phyloP scores from a whole-genome alignment of 2,888 invertebrate species.

The Panorpa germanica region DNA sequence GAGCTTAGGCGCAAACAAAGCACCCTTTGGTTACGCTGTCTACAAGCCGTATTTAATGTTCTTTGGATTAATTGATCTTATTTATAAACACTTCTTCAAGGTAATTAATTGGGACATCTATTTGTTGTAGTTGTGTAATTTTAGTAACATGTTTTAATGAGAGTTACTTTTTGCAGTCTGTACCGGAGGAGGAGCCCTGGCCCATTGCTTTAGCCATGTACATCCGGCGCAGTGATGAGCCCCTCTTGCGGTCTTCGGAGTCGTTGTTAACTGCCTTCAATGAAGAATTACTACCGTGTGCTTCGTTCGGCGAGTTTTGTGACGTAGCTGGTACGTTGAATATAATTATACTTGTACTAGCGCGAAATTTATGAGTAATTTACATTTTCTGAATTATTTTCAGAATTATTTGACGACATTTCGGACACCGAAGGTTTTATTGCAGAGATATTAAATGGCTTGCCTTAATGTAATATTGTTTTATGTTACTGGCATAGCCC shows the following conservation, averaged over 20 bases:
- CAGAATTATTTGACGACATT: too few relatives aligned
- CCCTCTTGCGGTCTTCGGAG: conserved; percentile 73
- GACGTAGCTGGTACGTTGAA: conserved; percentile 56
- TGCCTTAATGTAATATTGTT: too few relatives aligned
- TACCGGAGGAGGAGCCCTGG: conserved; percentile 72
- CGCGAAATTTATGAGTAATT: too few relatives aligned
- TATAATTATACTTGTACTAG: too few relatives aligned
- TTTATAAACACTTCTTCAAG: conserved; percentile 76
- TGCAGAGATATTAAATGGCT: too few relatives aligned
- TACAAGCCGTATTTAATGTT: conserved; percentile 78
- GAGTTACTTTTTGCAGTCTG: conserved; percentile 31
- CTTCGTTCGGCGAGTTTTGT: conserved; percentile 80
- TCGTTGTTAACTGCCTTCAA: conserved; percentile 62
- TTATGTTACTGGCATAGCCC: too few relatives aligned
- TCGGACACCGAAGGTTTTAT: too few relatives aligned
- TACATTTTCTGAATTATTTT: too few relatives aligned
- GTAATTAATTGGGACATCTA: conserved; percentile 24
- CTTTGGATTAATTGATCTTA: conserved; percentile 66
- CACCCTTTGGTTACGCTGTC: too few relatives aligned
- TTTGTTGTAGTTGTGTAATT: conserved; percentile 5
- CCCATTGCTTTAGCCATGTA: conserved; percentile 77
- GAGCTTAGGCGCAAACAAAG: too few relatives aligned
- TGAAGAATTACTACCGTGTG: conserved; percentile 77
- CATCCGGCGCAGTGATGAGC: conserved; percentile 85
- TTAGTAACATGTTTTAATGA: conserved; percentile 7